Evolutionary conservation across 2,113 vertebrate species (phyloP), one percentile per base, ranked within the genome.

Genomic region (Hoplias malabaricus): DNA sequence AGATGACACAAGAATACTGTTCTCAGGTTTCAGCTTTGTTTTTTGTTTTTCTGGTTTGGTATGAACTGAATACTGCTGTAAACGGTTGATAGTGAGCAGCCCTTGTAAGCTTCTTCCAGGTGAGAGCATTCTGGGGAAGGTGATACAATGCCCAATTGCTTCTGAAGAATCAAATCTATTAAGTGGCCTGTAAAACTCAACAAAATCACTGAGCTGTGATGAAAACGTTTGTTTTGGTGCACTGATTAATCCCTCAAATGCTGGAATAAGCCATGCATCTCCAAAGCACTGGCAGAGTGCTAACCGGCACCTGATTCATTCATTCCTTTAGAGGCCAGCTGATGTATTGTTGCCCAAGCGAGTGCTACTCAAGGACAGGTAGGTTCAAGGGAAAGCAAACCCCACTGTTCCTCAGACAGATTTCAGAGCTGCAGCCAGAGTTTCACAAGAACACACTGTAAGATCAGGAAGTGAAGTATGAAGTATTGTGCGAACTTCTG

Each of bases 301-400:
- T n/a, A n/a, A n/a, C n/a, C n/a, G n/a, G n/a, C 34, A 76, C 16
- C 74, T 46, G 27, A 59, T 53, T 57, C 65, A 75, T 66, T 66
- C 25, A 77, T 57, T 77, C 36, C n/a, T 68, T 67, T 16, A 33
- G n/a, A 68, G 9, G 0, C 34, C 29, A 7, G 33, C 33, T 57
- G 63, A 67, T 76, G 40, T 56, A 59, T 57, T 36, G 23, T 61
- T 29, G 46, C 29, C 62, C 27, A 19, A 19, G 31, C 14, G 48
- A 23, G 46, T 7, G 16, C 42, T 65, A 5, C 42, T 67, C 62
- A 67, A 75, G 73, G 73, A 25, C 43, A 54, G 23, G 31, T 12
- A 62, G 31, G 36, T 50, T 19, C 33, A 75, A 65, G n/a, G 12
- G 16, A 31, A n/a, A 46, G 42, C 6, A 2, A 46, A 16, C 13